Base-by-base conservation (phyloP, 2,888 invertebrate species). In the Agrenia bidenticulata region DNA sequence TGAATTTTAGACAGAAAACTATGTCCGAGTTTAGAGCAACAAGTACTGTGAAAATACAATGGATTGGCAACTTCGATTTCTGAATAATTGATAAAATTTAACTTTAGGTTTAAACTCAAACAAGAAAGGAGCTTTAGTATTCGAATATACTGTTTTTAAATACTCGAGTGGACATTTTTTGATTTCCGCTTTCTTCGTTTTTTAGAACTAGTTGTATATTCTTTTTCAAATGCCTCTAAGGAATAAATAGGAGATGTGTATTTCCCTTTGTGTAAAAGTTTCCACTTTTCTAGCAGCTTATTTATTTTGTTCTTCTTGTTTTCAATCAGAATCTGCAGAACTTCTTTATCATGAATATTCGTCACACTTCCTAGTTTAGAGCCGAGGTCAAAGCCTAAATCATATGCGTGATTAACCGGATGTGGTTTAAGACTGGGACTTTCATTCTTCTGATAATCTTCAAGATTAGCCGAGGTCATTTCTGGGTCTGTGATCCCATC, bases 291-390 rank as follows among this genome's bases (percentile, higher is more conserved):
- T 13, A 73, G 27, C 11, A 73, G 32, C 32, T 59, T 53, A 26
- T 61, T 70, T 23, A 73, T 56, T 41, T 67, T 69, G 41, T 69
- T 66, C 49, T 67, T 71, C 53, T 70, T 70, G 41, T 55, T 71
- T 13, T 73, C 67, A 7, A 70, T 26, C 11, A 73, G 60, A 17
- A 71, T 66, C 64, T 70, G 61, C 19, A 73, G 39, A n/a, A 70
- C 70, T 37, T 73, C 66, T 39, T 59, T 65, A 32, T 70, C 70
- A 45, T 70, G 70, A 5, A 60, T 60, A 37, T 67, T 70, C 2
- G 58, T 63, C 27, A 67, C 41, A 23, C 57, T 63, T 13, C 61
- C 63, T 27, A 70, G 2, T 27, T 45, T 63, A 27, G 60, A 26
- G 11, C 70, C 70, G 26, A 70, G n/a, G 45, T 63, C 63, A 37